A percentile compares a stretch with the other conserved stretches of the same genome.
Conservation (phyloP, 2,113 vertebrate species). For the Pongo pygmaeus region DNA sequence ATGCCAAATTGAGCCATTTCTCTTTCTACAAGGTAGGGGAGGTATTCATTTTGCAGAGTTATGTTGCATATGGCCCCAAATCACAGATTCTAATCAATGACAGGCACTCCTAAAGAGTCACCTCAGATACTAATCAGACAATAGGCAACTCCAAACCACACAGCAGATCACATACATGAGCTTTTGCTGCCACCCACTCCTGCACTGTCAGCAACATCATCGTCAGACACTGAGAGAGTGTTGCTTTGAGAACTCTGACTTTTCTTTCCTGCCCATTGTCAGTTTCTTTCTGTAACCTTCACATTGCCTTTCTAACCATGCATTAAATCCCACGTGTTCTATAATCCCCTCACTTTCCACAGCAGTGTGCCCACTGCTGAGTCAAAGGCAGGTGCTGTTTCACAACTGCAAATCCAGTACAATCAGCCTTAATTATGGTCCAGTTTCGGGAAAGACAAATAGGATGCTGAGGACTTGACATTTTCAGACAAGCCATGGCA, state of each 20-base stretch:
- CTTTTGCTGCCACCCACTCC: slow-evolving; percentile 57
- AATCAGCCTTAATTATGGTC: slow-evolving; percentile 57
- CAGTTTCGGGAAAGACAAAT: slow-evolving; percentile 59
- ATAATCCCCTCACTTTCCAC: slow-evolving; percentile 68
- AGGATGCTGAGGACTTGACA: slow-evolving; percentile 69
- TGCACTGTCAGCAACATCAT: slow-evolving; percentile 66
- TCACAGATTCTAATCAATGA: slow-evolving; percentile 39
- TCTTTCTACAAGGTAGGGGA: not conserved
- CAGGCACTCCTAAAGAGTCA: slow-evolving; percentile 33
- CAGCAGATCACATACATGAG: slow-evolving; percentile 52
- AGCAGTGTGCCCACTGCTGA: slow-evolving; percentile 64
- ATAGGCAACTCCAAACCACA: slow-evolving; percentile 25
- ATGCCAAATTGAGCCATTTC: slow-evolving; percentile 23
- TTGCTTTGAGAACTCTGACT: slow-evolving; percentile 62
- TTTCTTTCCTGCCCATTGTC: slow-evolving; percentile 64
- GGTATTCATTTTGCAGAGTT: slow-evolving; percentile 41
- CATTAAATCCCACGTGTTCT: slow-evolving; percentile 55
- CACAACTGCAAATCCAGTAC: slow-evolving; percentile 59
- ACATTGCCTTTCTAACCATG: slow-evolving; percentile 60
- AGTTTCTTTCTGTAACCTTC: slow-evolving; percentile 71
- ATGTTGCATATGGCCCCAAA: not conserved
- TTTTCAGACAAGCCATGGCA: slow-evolving; percentile 55
- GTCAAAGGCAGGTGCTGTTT: slow-evolving; percentile 74
- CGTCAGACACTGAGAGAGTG: not conserved
- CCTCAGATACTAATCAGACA: slow-evolving; percentile 47